A percentile compares a stretch with the other conserved stretches of the same genome.
These are phyloP conservation scores for Chloebia gouldiae DNA, from an alignment of 2,113 vertebrate species.

Conservation along the genomic window DNA sequence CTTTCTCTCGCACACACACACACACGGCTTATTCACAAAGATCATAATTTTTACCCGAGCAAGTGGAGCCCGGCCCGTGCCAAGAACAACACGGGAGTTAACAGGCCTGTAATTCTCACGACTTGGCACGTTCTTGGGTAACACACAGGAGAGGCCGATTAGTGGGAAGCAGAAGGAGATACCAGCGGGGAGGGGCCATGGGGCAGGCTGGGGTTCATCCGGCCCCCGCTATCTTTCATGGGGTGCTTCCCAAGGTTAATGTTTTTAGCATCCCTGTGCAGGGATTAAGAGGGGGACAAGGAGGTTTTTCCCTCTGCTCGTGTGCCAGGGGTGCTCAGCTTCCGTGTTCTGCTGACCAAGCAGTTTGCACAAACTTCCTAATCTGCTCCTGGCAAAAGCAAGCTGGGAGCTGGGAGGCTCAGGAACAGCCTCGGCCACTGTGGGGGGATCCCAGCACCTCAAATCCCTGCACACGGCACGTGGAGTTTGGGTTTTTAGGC, in stretches of 20 bases:
- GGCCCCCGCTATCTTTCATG: background rate
- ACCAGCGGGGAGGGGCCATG: background rate
- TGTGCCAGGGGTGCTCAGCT: background rate
- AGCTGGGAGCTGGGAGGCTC: background rate
- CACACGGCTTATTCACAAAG: constrained; percentile 33
- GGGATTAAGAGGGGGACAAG: background rate
- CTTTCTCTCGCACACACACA: background rate
- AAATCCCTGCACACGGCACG: accelerated
- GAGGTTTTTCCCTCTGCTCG: background rate
- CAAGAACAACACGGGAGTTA: constrained; percentile 61
- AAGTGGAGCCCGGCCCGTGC: constrained; percentile 26
- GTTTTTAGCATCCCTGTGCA: background rate
- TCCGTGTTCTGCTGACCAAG: background rate
- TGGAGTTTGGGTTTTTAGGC: background rate
- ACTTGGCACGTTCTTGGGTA: constrained; percentile 62
- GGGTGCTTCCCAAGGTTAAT: background rate
- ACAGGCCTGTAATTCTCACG: constrained; percentile 62
- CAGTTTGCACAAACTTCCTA: background rate
- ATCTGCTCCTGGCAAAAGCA: background rate
- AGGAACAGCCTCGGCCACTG: background rate
- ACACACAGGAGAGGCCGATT: constrained; percentile 17
- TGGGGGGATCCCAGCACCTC: background rate
- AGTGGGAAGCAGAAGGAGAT: background rate
- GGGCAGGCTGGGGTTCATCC: background rate
- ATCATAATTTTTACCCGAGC: constrained; percentile 40